Percentiles rank a stretch among this genome's conserved stretches.
Conservation (phyloP, 1,140 invertebrate species). For the Tetramorium alpestre region DNA sequence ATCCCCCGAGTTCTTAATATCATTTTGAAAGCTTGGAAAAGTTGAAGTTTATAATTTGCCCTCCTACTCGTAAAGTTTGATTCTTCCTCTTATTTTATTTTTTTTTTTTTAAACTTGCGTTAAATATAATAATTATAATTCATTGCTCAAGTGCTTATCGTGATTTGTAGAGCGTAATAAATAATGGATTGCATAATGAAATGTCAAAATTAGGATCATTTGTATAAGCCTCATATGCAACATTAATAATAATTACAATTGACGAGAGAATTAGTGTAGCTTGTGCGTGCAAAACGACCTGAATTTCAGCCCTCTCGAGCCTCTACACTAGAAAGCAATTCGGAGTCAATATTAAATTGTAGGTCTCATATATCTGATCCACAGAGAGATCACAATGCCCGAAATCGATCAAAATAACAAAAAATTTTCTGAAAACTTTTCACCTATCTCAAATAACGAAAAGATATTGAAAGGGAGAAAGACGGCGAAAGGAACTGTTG, state of each 20-base stretch:
- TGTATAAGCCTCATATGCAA: neutral
- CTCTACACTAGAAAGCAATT: too few species aligned
- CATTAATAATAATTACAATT: constrained; percentile 17
- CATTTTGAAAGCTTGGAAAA: neutral
- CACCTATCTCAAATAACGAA: neutral
- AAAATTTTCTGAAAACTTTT: neutral
- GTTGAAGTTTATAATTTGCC: constrained; percentile 2
- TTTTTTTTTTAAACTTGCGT: neutral
- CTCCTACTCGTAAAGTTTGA: neutral
- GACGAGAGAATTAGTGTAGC: neutral
- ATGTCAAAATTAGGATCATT: constrained; percentile 5
- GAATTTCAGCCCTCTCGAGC: neutral
- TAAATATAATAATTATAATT: neutral
- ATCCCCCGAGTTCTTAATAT: constrained; percentile 4
- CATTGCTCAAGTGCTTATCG: neutral
- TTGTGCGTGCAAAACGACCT: neutral
- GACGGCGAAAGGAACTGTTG: neutral
- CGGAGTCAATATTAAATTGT: too few species aligned
- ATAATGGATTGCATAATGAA: neutral
- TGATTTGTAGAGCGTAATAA: neutral
- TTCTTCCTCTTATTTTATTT: neutral
- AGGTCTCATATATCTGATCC: too few species aligned
- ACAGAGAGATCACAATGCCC: too few species aligned
- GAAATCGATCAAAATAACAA: too few species aligned
- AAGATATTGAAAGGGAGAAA: neutral